Base-by-base conservation (phyloP, 1,140 invertebrate species). In the Aplysia californica region DNA sequence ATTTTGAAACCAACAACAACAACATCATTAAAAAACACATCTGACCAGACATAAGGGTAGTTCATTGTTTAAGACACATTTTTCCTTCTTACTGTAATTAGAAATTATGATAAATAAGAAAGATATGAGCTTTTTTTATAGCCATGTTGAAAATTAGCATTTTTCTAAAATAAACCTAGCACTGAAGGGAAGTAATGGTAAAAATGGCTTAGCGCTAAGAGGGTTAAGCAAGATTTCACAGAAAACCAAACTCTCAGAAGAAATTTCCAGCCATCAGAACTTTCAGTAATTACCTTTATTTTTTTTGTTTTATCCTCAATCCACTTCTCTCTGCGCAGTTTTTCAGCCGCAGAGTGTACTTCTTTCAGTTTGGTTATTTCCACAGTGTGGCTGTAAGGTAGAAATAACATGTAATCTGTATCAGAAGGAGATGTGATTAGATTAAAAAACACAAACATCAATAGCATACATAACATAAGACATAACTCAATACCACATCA, bases 291-390 rank as follows among this genome's bases (percentile, higher is more conserved):
- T 76, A 88, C 89, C 82, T 90, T 90, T 3, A 90, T 90, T 83
- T 89, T 90, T 77, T 90, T 90, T 0, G 89, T 90, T 80, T 90
- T 90, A 39, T 90, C 88, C 44, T 90, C 88, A 70, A 90, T 89
- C 90, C 90, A 91, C 82, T 87, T 88, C 76, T 91, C 90, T 79
- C 89, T 81, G 18, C 88, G 77, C 58, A 91, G 69, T 76, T 91
- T 90, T 64, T 90, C 90, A 23, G 89, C 84, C 26, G 89, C 87
- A 76, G 86, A 82, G 79, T 87, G 83, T 69, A 89, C 83, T 72
- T 90, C 89, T 80, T 89, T 90, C 61, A 90, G 55, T 78, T 90
- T 90, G 39, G 86, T 85, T 65, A 89, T 79, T 75, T 91, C 89
- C 18, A 86, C 70, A 59, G 65, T 72, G 82, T 90, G 86, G 69